Evolutionary conservation across 2,113 vertebrate genomes (phyloP), one percentile per base, ranked within the genome.

Genomic region (Sinocyclocheilus maitianheensis): DNA sequence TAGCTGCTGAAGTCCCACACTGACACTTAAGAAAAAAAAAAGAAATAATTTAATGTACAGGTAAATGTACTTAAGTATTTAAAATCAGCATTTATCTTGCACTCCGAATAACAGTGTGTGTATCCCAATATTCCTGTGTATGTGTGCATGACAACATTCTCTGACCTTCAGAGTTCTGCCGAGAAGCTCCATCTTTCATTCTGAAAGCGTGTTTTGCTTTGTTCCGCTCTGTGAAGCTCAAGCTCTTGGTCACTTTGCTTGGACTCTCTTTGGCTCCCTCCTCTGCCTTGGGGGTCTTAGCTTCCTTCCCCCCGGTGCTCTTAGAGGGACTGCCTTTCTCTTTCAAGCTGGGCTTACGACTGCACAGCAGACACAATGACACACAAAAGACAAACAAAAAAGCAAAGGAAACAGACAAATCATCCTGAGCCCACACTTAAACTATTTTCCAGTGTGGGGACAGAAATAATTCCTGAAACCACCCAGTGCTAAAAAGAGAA

Each of bases 331-430:
- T 99, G 91, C 97, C 93, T 92, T 97, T 97, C 90, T 98, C 98
- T 94, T 98, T 99, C 91, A 99, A 93, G 93, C 98, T 98, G 90
- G 96, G 91, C 94, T 99, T 99, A 92, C 97, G 97, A 92, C 97
- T 98, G 88, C 22, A 74, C n/a, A 40, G 22, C 51, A 78, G 76
- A 43, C 65, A 80, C 67, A 79, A 69, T 71, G 6, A 77, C 60
- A 65, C 24, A 85, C 37, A 58, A 65, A 84, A 78, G 83, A 83
- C 46, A 83, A 55, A 83, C 18, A 86, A 76, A 67, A 81, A 87
- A 82, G 51, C 72, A 87, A 74, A 85, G n/a, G 20, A 12, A 88
- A 37, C 71, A 81, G 77, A 30, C 65, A 74, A 74, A 63, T 78
- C 16, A 79, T 77, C 77, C 79, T 13, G 20, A 80, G 55, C 18